phyloP scores from a whole-genome alignment of 2,888 invertebrate species.

The Steromphala cineraria region DNA sequence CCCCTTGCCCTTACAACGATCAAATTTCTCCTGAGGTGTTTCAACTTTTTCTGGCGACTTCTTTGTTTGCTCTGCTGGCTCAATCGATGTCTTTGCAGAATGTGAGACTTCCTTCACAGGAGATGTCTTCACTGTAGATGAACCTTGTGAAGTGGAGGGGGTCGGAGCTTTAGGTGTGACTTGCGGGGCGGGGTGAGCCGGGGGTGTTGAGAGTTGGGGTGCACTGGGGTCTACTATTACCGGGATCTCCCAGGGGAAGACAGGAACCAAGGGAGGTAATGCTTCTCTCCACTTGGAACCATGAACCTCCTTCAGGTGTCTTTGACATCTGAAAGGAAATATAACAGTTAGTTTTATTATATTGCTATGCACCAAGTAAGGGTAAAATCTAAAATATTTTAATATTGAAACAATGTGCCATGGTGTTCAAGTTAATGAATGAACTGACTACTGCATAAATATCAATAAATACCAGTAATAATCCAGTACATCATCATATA shows the following conservation, averaged over 20 bases:
- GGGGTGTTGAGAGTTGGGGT: background rate
- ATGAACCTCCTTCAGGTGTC: constrained; percentile 53
- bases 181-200: background rate
- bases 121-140: background rate
- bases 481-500: no score
- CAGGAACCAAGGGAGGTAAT: constrained; percentile 56
- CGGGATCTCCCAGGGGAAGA: constrained; percentile 59
- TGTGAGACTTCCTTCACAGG: background rate
- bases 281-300: constrained; percentile 70
- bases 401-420: no score
- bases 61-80: no score
- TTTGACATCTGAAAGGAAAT: constrained; percentile 60
- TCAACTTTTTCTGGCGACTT: background rate
- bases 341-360: no score
- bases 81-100: background rate
- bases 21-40: constrained; percentile 59
- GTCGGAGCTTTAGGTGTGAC: background rate
- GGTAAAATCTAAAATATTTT: no score
- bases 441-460: no score
- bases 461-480: no score
- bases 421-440: no score
- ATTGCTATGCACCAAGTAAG: no score
- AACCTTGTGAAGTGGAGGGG: background rate
- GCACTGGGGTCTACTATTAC: constrained; percentile 45
- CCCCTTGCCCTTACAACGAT: constrained; percentile 66